Percentiles rank a stretch among this genome's conserved stretches.
phyloP scores from a whole-genome alignment of 2,797 vertebrate genomes.

The Hippoglossus hippoglossus region DNA sequence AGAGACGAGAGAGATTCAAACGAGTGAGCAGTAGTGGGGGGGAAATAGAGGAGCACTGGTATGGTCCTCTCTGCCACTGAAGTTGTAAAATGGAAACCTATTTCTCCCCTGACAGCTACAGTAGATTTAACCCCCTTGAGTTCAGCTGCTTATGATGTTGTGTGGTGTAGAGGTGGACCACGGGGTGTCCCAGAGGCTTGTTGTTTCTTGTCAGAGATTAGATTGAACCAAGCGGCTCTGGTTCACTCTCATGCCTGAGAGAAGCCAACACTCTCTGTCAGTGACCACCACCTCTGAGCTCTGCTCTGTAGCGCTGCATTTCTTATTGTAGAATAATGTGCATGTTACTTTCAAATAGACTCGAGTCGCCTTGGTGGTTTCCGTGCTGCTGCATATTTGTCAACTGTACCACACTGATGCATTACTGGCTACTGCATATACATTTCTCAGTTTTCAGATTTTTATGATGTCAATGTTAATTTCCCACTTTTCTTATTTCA shows the following conservation, averaged over 20 bases:
- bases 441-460: background rate
- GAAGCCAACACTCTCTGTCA: slow-evolving; percentile 67
- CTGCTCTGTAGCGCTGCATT: slow-evolving; percentile 52
- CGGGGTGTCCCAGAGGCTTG: slow-evolving; percentile 79
- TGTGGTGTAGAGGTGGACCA: slow-evolving; percentile 62
- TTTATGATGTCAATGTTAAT: background rate
- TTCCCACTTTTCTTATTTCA: slow-evolving; percentile 10
- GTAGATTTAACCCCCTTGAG: slow-evolving; percentile 68
- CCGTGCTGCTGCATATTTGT: slow-evolving; percentile 40
- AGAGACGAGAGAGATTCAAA: slow-evolving; percentile 64
- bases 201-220: slow-evolving; percentile 87
- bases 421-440: slow-evolving; percentile 3
- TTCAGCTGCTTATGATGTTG: slow-evolving; percentile 81
- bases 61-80: slow-evolving; percentile 69
- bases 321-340: slow-evolving; percentile 48
- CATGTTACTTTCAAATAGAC: slow-evolving; percentile 58
- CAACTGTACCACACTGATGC: slow-evolving; percentile 8
- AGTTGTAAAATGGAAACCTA: slow-evolving; percentile 79
- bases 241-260: slow-evolving; percentile 75
- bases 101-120: slow-evolving; percentile 77
- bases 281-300: slow-evolving; percentile 69
- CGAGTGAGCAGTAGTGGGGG: slow-evolving; percentile 64
- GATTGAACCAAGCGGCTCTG: slow-evolving; percentile 82
- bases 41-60: slow-evolving; percentile 68
- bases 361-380: slow-evolving; percentile 37